phyloP scores from a whole-genome alignment of 23 tunicate genomes.

The Clavelina lepadiformis region DNA sequence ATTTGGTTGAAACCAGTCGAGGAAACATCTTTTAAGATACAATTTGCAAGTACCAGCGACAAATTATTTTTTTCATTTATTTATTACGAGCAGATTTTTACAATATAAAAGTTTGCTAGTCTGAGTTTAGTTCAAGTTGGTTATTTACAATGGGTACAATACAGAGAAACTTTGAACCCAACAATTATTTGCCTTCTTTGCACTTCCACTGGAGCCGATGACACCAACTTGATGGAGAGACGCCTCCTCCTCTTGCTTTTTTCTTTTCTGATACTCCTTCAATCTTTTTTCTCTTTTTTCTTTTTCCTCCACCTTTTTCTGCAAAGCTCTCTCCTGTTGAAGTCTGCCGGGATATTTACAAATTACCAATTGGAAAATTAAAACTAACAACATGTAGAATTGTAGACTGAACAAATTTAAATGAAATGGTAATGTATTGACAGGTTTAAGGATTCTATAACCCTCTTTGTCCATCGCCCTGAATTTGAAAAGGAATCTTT shows the following conservation, averaged over 20 bases:
- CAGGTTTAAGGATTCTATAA: neutral
- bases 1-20: no score
- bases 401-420: neutral
- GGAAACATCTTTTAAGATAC: no score
- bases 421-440: neutral
- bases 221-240: slow-evolving; percentile 32
- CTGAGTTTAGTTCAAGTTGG: no score
- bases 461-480: neutral
- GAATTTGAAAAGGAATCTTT: neutral
- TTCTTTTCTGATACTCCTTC: slow-evolving; percentile 63
- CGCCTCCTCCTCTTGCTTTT: slow-evolving; percentile 52
- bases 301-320: slow-evolving; percentile 70
- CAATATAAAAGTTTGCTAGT: no score
- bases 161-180: no score
- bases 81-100: no score
- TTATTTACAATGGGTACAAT: no score
- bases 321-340: slow-evolving; percentile 42
- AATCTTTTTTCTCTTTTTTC: slow-evolving; percentile 55
- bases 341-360: slow-evolving; percentile 16
- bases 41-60: no score
- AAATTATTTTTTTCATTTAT: no score
- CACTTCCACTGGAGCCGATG: slow-evolving; percentile 18
- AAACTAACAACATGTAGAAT: neutral
- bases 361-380: neutral
- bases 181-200: neutral